phyloP scores from a whole-genome alignment of 1,140 invertebrate genomes.

The Ectropis grisescens region DNA sequence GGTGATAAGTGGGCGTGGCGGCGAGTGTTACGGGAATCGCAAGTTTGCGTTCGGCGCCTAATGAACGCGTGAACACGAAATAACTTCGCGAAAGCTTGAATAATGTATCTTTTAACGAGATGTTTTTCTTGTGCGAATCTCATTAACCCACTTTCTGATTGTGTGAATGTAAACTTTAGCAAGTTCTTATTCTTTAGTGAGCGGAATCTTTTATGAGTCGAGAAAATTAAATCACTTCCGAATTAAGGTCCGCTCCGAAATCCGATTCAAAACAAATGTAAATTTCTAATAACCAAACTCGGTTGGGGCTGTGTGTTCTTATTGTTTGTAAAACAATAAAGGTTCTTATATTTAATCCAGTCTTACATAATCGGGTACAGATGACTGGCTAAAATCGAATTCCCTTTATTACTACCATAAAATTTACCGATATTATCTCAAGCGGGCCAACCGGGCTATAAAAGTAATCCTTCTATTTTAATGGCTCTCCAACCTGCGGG shows the following conservation, averaged over 20 bases:
- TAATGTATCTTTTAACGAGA: slow-evolving; percentile 68
- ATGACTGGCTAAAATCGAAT: slow-evolving; percentile 60
- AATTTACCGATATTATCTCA: slow-evolving; percentile 67
- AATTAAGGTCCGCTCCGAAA: slow-evolving; percentile 3
- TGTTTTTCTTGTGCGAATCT: slow-evolving; percentile 68
- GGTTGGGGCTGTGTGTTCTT: too few relatives aligned
- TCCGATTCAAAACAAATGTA: too few relatives aligned
- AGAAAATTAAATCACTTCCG: slow-evolving; percentile 33
- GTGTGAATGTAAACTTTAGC: slow-evolving; percentile 58
- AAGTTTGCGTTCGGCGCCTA: slow-evolving; percentile 54
- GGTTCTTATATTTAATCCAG: slow-evolving; percentile 8
- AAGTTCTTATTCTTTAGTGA: slow-evolving; percentile 51
- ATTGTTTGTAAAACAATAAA: slow-evolving; percentile 2
- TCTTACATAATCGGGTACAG: slow-evolving; percentile 43
- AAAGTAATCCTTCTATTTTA: slow-evolving; percentile 68
- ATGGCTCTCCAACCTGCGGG: slow-evolving; percentile 53
- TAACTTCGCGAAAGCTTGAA: slow-evolving; percentile 64
- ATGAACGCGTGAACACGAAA: slow-evolving; percentile 65
- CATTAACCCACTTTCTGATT: slow-evolving; percentile 68
- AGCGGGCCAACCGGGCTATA: slow-evolving; percentile 56
- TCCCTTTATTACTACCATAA: slow-evolving; percentile 62
- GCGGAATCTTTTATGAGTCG: slow-evolving; percentile 32
- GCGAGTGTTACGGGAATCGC: slow-evolving; percentile 37
- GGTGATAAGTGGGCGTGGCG: slow-evolving; percentile 53
- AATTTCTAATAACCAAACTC: too few relatives aligned